These are phyloP conservation scores for Diadumene lineata DNA, from an alignment of 92 coral and sea anemone species.

Conservation along the genomic window DNA sequence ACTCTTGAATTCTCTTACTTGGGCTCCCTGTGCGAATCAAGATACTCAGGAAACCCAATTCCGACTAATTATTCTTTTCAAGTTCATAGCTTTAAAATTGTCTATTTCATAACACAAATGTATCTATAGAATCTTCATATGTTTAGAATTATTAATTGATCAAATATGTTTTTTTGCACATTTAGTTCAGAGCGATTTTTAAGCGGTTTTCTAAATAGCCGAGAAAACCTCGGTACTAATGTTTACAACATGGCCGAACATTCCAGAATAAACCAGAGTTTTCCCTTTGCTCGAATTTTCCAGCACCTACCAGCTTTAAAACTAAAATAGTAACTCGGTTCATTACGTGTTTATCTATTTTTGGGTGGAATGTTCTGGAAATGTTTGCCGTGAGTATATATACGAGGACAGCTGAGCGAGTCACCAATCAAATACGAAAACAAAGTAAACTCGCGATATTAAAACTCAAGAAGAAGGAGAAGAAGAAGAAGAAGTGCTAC, in stretches of 20 bases:
- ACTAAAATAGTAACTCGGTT: background rate
- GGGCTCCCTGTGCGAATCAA: background rate
- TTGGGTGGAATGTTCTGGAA: constrained; percentile 15
- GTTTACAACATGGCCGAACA: constrained; percentile 30
- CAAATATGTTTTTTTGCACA: too few relatives aligned
- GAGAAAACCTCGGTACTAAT: constrained; percentile 15
- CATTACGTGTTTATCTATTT: constrained; percentile 20
- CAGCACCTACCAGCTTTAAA: background rate
- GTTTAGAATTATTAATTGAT: background rate
- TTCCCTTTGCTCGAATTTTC: constrained; percentile 4
- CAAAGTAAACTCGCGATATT: too few relatives aligned
- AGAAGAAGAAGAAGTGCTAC: constrained; percentile 1
- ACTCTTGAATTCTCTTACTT: background rate
- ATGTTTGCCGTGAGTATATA: constrained; percentile 11
- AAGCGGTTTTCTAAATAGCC: background rate
- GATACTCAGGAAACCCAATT: background rate
- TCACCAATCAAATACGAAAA: background rate
- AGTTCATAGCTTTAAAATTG: background rate
- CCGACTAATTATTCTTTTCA: background rate
- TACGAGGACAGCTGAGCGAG: constrained; percentile 9
- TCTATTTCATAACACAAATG: too few relatives aligned
- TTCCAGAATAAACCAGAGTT: background rate
- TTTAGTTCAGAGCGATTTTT: background rate
- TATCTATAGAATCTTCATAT: background rate
- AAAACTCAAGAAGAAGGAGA: constrained; percentile 17